Evolutionary conservation across 2,888 invertebrate genomes (phyloP), one percentile per base, ranked within the genome.

Genomic region (Athalia cordata): DNA sequence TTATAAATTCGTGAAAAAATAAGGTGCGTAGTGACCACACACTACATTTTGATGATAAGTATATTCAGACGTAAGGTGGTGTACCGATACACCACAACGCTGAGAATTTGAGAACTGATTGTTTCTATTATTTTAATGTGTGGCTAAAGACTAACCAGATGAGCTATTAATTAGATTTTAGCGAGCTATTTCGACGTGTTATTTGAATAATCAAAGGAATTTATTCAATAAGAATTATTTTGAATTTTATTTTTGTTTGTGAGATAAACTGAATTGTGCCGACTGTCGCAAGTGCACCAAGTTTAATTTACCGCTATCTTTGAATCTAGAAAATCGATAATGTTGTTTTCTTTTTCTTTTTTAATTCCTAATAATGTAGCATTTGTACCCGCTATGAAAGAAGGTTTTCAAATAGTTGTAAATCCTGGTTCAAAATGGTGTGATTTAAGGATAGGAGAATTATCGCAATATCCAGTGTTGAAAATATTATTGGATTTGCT

Each of bases 101-200:
- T 49, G 6, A 62, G 50, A 62, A 43, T 59, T 59, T 72, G 13
- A 59, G 59, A 72, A 72, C 57, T 59, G 59, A 72, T 47, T 47
- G 59, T 52, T 75, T 64, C 49, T 62, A 64, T 75, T 75, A 62
- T n/a, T 61, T 75, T 61, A 50, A 62, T 49, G 49, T 59, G 15
- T 50, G 49, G 49, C 49, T 74, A 13, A n/a, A n/a, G 4, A 11
- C 55, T 45, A 8, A 52, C 52, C 3, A 72, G 47, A 52, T 7
- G 13, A 59, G 52, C 43, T 15, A 45, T 75, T 47, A 5, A 62
- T 75, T 62, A 75, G 62, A 50, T 50, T 75, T 50, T 62, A 61
- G 13, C 45, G 13, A 72, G 45, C 45, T 47, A 75, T 62, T 75
- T 50, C 29, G 59, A 57, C 15, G 47, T n/a, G 72, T 72, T 72